A percentile compares a stretch with the other conserved stretches of the same genome.
Evolutionary conservation across 2,888 invertebrate species (phyloP).

Genomic region (Lypha dubia): DNA sequence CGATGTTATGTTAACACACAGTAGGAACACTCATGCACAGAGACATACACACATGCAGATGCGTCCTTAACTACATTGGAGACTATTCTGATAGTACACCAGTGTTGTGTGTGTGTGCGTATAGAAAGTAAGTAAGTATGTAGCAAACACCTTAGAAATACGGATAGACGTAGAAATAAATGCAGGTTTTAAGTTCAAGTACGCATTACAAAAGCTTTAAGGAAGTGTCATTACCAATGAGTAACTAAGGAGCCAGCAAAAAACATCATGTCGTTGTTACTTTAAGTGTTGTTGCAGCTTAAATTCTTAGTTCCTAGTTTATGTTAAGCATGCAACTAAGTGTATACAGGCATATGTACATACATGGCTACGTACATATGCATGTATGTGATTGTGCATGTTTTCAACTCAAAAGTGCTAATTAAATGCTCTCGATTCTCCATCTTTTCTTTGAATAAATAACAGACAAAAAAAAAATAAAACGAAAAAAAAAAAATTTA

Average conservation of each 20-base stretch:
- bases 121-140: too few species aligned
- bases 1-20: constrained; percentile 61
- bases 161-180: constrained; percentile 22
- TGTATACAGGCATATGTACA: not conserved
- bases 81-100: not conserved
- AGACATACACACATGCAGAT: not conserved
- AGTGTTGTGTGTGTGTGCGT: not conserved
- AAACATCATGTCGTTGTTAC: constrained; percentile 39
- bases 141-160: constrained; percentile 54
- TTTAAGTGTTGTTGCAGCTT: constrained; percentile 49
- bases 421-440: constrained; percentile 74
- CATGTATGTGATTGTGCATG: constrained; percentile 39
- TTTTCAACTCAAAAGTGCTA: constrained; percentile 69
- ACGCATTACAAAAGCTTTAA: constrained; percentile 68
- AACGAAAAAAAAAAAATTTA: constrained; percentile 34
- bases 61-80: not conserved
- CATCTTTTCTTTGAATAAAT: constrained; percentile 62
- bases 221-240: constrained; percentile 68
- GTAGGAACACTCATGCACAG: constrained; percentile 41
- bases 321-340: constrained; percentile 30
- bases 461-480: too few species aligned
- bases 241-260: constrained; percentile 61
- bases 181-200: constrained; percentile 67
- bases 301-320: constrained; percentile 50
- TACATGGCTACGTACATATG: not conserved